phyloP scores from a whole-genome alignment of 2,797 vertebrate species.

The Phrynocephalus guinanensis region DNA sequence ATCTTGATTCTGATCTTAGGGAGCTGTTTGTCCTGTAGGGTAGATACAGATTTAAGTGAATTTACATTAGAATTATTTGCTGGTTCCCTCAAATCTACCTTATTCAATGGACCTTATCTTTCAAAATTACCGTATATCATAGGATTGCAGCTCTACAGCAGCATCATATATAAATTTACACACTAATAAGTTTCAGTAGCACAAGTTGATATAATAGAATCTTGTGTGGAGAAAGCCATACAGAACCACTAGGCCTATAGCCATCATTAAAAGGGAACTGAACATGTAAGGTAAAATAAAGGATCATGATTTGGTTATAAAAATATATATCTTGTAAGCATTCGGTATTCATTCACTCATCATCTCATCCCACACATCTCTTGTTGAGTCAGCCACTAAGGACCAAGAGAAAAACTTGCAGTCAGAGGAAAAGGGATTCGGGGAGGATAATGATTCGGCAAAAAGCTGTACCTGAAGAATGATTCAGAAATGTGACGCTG shows the following conservation, averaged over 20 bases:
- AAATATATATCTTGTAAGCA: constrained; percentile 48
- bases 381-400: constrained; percentile 73
- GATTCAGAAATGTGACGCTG: constrained; percentile 64
- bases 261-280: constrained; percentile 24
- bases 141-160: background rate
- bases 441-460: constrained; percentile 63
- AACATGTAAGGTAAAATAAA: background rate
- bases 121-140: background rate
- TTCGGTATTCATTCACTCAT: constrained; percentile 65
- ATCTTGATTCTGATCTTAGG: background rate
- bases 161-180: background rate
- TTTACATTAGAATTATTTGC: background rate
- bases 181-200: background rate
- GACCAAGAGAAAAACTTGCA: constrained; percentile 66
- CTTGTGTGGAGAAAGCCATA: background rate
- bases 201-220: background rate
- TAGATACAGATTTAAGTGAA: background rate
- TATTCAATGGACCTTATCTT: background rate
- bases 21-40: background rate
- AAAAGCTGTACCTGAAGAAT: constrained; percentile 67
- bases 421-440: constrained; percentile 61
- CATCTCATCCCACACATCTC: constrained; percentile 72
- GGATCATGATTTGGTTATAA: constrained; percentile 44
- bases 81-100: background rate
- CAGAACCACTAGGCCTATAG: constrained; percentile 52